Conservation (phyloP, 2,888 invertebrate species). For the Sarcophaga caerulescens region DNA sequence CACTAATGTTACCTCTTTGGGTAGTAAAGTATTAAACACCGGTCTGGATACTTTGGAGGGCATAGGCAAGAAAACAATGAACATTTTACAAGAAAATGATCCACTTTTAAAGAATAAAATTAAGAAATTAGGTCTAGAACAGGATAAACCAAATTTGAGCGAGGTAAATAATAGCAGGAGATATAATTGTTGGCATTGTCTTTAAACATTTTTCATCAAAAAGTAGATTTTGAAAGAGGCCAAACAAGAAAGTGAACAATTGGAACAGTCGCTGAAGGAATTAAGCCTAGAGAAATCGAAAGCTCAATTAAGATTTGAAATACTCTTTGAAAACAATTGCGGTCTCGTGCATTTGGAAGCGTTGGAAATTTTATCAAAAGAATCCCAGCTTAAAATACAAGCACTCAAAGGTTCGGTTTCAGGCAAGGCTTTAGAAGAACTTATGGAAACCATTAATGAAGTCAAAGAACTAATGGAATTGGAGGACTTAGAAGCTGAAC, state of each 20-base stretch:
- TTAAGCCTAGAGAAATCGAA: conserved; percentile 76
- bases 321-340: conserved; percentile 93
- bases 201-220: background rate
- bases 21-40: conserved; percentile 88
- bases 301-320: conserved; percentile 87
- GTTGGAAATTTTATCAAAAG: conserved; percentile 93
- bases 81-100: conserved; percentile 95
- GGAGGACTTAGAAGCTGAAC: conserved; percentile 85
- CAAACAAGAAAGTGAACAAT: conserved; percentile 84
- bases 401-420: conserved; percentile 83
- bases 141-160: conserved; percentile 77
- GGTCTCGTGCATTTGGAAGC: conserved; percentile 95
- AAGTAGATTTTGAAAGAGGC: conserved; percentile 86
- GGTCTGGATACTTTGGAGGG: conserved; percentile 94
- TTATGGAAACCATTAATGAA: conserved; percentile 89
- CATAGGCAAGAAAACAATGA: conserved; percentile 97
- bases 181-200: too few relatives aligned
- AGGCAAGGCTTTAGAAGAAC: conserved; percentile 84
- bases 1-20: conserved; percentile 77
- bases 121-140: conserved; percentile 81
- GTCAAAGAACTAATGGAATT: conserved; percentile 90
- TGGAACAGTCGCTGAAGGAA: conserved; percentile 76
- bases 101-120: conserved; percentile 89
- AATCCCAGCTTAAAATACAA: conserved; percentile 88
- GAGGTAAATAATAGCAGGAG: conserved; percentile 68